Conservation (phyloP, 1,140 invertebrate genomes). For the Drosophila carrolli region DNA sequence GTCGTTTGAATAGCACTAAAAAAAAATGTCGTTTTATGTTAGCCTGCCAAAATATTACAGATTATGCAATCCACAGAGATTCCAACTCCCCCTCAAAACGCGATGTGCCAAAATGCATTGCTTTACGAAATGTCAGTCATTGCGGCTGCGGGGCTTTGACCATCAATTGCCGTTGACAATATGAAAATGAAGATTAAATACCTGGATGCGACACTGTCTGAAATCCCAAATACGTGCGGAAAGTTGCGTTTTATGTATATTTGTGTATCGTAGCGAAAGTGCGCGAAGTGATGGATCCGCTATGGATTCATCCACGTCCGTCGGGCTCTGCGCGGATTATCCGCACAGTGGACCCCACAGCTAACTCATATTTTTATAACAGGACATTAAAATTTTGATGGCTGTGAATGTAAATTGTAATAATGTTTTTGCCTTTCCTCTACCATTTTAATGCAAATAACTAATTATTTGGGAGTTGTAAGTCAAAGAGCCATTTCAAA, state of each 20-base stretch:
- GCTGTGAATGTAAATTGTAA: neutral
- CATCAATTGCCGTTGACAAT: conserved; percentile 52
- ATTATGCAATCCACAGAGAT: conserved; percentile 58
- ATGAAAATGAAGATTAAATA: conserved; percentile 75
- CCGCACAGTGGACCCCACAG: conserved; percentile 17
- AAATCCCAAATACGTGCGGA: conserved; percentile 77
- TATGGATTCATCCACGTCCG: conserved; percentile 30
- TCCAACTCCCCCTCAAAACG: conserved; percentile 12
- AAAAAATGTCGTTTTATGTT: conserved; percentile 40
- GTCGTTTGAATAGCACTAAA: conserved; percentile 46
- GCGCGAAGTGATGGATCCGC: conserved; percentile 20
- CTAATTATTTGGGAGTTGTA: neutral
- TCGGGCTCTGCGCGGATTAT: conserved; percentile 35
- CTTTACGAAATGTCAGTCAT: conserved; percentile 55
- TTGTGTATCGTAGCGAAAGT: conserved; percentile 54
- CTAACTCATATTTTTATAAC: neutral
- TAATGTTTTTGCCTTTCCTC: neutral
- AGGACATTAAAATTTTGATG: neutral
- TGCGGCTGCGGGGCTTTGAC: conserved; percentile 21
- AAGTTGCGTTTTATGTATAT: conserved; percentile 64
- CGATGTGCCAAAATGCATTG: conserved; percentile 16
- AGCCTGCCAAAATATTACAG: conserved; percentile 57
- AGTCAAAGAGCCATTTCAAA: neutral
- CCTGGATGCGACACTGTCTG: conserved; percentile 45
- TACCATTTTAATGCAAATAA: neutral